Evolutionary conservation across 1,140 invertebrate species (phyloP), one percentile per base, ranked within the genome.

Genomic region (Cardiocondyla obscurior): DNA sequence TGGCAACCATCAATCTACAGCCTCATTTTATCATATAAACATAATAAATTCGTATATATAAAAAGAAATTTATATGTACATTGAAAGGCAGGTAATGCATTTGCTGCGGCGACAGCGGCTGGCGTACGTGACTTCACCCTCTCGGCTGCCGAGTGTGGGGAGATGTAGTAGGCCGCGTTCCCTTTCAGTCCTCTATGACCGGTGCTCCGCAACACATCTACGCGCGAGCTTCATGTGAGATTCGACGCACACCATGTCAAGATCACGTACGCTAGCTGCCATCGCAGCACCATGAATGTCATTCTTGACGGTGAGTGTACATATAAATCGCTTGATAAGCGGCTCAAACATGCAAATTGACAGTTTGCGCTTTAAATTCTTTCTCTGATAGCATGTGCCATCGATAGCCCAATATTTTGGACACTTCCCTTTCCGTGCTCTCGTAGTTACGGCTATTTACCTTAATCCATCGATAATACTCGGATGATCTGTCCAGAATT

Each of bases 341-440:
- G 12, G 25, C 14, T 81, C 83, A 91, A 76, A 90, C 60, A 39
- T 94, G 91, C 39, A 94, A 84, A 70, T 89, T 85, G 16, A 94
- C 60, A 3, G 28, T 82, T 90, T 94, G 90, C 84, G 85, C 85
- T 74, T 95, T 95, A 90, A 97, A 98, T 86, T 97, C 95, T 84
- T 95, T 95, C 92, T 98, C 97, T 14, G 95, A 95, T 14, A 97
- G 86, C 93, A 97, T 96, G n/a, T 93, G 92, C 97, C 97, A 98
- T 67, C 94, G 92, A 65, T 95, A 95, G 1, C 95, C 95, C 16
- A 98, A 91, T 55, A 96, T 95, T 89, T 94, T 94, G 0, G 96
- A 96, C 25, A 98, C 95, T 93, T 97, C 96, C 28, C 93, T 92
- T 88, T 96, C 96, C 0, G 96, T 96, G 7, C 91, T 87, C 82